Evolutionary conservation across 2,113 vertebrate species (phyloP).

Genomic region (Nycticryphes semicollaris): DNA sequence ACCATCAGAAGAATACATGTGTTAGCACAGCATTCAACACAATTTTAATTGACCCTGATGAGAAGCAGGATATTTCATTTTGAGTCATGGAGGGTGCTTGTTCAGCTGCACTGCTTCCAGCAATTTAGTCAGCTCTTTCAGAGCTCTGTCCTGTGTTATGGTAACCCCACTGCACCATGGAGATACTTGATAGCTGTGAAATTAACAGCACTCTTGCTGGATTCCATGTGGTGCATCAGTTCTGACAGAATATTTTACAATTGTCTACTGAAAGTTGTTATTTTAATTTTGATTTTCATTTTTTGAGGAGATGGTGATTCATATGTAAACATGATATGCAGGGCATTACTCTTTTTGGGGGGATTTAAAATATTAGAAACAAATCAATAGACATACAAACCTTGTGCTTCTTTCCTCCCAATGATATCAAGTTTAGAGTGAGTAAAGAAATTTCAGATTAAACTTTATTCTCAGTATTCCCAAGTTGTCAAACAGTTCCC

Average conservation of each 20-base stretch:
- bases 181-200: not conserved
- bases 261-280: not conserved
- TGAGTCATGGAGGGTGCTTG: not conserved
- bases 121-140: not conserved
- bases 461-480: not conserved
- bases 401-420: not conserved
- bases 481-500: not conserved
- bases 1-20: not conserved
- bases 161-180: no score
- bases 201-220: not conserved
- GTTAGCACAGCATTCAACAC: not conserved
- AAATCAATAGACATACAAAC: no score
- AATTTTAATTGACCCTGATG: not conserved
- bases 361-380: not conserved
- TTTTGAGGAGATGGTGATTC: not conserved
- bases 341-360: not conserved
- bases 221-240: not conserved
- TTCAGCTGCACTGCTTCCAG: not conserved
- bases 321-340: not conserved
- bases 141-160: not conserved
- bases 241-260: not conserved
- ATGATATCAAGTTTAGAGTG: not conserved
- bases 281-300: rapidly evolving
- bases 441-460: not conserved
- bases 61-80: not conserved